Base-by-base conservation (phyloP, 2,113 vertebrate genomes). In the Anolis carolinensis region DNA sequence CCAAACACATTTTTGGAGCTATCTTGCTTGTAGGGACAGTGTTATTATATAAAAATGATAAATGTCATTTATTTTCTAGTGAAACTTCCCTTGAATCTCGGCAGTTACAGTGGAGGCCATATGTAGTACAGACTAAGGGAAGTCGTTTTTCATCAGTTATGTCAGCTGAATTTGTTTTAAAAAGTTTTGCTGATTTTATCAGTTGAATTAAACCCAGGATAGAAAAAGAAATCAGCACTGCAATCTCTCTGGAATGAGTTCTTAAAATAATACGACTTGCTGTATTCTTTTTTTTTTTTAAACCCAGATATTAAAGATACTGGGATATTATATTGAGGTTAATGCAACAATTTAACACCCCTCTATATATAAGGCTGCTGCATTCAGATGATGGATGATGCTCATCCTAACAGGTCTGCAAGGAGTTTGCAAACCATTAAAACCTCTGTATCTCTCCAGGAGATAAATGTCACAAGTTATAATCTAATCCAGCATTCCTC, bases 121-220 rank as follows among this genome's bases (percentile, higher is more conserved):
- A 83, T 76, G 48, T 25, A 30, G 10, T 48, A 80, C 25, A 62
- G 44, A 81, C 25, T 27, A 10, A 80, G 52, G 14, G 80, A 86
- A 83, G 44, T 72, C 32, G 85, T 67, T 79, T 76, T 85, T 79
- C 78, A 50, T 1, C 27, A 0, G 32, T 18, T 1, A 1, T 86
- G 27, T 79, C 52, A 83, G 74, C 84, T 72, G 39, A 34, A 63
- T 89, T 77, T 81, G 85, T 77, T 87, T 70, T 25, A 7, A 81
- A 88, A 85, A 3, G 59, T 81, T 89, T 11, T 1, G 65, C 89
- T 52, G 77, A 5, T 16, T 1, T 63, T 6, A 79, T 71, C 65
- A 27, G 9, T 52, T 75, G 75, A 88, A 87, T 77, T 81, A 63
- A 44, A 27, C 52, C 5, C 74, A 14, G 14, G 36, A 59, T 30